These are phyloP conservation scores for Ammodramus savannarum DNA, from an alignment of 2,113 vertebrate species.

Conservation along the genomic window DNA sequence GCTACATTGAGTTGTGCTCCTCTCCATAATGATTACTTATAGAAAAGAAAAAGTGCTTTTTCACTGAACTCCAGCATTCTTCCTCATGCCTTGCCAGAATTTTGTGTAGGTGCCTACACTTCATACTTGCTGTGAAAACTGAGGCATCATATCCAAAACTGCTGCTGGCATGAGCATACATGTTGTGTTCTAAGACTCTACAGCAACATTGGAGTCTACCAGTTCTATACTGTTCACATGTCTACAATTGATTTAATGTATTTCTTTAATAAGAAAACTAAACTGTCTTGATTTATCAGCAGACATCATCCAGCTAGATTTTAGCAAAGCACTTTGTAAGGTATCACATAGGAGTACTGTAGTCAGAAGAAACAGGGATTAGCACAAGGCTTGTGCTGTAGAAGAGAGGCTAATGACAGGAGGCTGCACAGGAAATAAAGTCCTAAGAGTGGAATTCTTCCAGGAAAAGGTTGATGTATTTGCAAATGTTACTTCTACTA, in stretches of 20 bases:
- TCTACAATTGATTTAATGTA: background rate
- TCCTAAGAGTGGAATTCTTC: background rate
- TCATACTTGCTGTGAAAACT: background rate
- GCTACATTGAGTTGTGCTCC: constrained; percentile 1
- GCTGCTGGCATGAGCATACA: background rate
- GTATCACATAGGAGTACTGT: background rate
- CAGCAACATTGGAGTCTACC: background rate
- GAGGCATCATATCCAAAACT: background rate
- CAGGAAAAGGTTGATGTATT: background rate
- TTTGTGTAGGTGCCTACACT: background rate
- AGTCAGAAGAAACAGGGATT: background rate
- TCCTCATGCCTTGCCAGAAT: background rate
- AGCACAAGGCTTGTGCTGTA: background rate
- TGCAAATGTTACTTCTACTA: background rate
- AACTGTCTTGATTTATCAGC: background rate
- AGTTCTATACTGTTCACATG: background rate
- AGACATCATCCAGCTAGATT: background rate
- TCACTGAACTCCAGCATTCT: background rate
- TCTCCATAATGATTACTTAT: background rate
- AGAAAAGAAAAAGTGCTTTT: constrained; percentile 9
- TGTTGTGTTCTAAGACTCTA: background rate
- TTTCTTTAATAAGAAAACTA: background rate
- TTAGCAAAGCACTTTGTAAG: background rate
- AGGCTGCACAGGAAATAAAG: background rate
- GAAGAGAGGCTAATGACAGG: background rate